Evolutionary conservation across 2,888 invertebrate species (phyloP).

Genomic region (Anthrax anthrax): DNA sequence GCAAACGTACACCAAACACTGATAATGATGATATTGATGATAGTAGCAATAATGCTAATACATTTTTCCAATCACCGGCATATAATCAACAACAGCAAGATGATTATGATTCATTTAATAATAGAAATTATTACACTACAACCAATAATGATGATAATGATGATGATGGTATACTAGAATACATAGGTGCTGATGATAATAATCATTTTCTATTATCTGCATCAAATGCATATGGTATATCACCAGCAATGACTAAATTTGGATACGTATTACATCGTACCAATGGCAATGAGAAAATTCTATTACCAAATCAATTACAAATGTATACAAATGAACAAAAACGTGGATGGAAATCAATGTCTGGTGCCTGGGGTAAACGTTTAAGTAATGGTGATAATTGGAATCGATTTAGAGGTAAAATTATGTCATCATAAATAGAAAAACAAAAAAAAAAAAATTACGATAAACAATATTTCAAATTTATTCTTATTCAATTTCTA

Average conservation of each 20-base stretch:
- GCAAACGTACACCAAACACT: constrained; percentile 46
- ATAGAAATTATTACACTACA: too few relatives aligned
- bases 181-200: constrained; percentile 2
- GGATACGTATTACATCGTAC: neutral
- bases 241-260: neutral
- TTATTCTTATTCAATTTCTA: constrained; percentile 6
- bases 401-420: constrained; percentile 42
- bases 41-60: neutral
- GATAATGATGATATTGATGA: too few relatives aligned
- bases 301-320: neutral
- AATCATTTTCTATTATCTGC: too few relatives aligned
- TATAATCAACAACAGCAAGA: too few relatives aligned
- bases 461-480: constrained; percentile 4
- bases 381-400: constrained; percentile 37
- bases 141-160: neutral
- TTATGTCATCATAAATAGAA: neutral
- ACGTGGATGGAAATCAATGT: constrained; percentile 53
- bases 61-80: neutral
- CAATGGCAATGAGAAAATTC: neutral
- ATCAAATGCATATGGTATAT: too few relatives aligned
- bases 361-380: constrained; percentile 63
- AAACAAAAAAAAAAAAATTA: too few relatives aligned
- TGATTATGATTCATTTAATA: too few relatives aligned
- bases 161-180: neutral
- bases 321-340: constrained; percentile 36